Percentiles rank a stretch among this genome's conserved stretches.
phyloP scores from a whole-genome alignment of 2,888 invertebrate genomes.

The Tipula helvola region DNA sequence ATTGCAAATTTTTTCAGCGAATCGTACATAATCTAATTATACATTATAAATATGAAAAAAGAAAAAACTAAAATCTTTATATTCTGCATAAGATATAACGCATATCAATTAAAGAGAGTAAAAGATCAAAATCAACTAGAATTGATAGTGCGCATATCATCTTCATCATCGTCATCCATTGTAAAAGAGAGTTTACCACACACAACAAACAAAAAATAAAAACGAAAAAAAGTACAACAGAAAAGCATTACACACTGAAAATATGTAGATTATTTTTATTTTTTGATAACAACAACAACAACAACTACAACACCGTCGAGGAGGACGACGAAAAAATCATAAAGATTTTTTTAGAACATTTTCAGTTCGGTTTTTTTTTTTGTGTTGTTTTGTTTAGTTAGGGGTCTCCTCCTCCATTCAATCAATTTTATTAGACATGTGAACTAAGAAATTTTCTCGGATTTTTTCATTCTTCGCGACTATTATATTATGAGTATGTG shows the following conservation, averaged over 20 bases:
- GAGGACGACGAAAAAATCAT: not conserved
- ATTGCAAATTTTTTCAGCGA: not conserved
- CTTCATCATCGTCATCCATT: not conserved
- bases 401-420: not conserved
- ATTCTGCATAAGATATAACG: not conserved
- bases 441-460: not conserved
- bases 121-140: constrained; percentile 4
- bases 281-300: not conserved
- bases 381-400: not conserved
- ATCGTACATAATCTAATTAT: not conserved
- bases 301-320: not conserved
- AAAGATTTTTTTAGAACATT: not conserved
- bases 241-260: not conserved
- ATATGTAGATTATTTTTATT: not conserved
- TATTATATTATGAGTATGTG: not conserved
- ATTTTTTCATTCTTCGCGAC: not conserved
- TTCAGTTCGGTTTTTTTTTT: not conserved
- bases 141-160: constrained; percentile 4
- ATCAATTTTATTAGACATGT: constrained; percentile 4
- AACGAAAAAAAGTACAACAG: too few species aligned
- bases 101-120: constrained; percentile 4
- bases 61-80: not conserved
- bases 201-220: not conserved
- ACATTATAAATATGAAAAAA: not conserved
- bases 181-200: not conserved